Percentiles rank a stretch among this genome's conserved stretches.
Conservation (phyloP, 1,140 invertebrate genomes). For the Drosophila ananassae region DNA sequence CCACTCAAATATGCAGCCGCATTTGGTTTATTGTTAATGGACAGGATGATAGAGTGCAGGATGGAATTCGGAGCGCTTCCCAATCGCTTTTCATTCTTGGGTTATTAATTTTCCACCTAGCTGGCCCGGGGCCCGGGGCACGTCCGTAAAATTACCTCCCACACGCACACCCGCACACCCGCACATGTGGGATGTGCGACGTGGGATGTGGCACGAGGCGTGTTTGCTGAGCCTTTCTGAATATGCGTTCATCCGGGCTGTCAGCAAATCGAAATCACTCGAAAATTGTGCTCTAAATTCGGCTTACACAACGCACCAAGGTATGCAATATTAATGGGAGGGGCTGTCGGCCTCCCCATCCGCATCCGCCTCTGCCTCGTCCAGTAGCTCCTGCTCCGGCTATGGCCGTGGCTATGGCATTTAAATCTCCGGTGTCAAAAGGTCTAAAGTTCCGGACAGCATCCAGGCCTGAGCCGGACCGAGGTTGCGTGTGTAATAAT, state of each 20-base stretch:
- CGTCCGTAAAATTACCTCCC: conserved; percentile 11
- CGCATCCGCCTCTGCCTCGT: not conserved
- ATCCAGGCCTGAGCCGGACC: not conserved
- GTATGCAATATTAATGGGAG: conserved; percentile 58
- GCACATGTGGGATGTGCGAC: not conserved
- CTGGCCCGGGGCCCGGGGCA: not conserved
- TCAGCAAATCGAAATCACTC: conserved; percentile 23
- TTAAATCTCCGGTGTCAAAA: not conserved
- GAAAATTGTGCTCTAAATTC: conserved; percentile 41
- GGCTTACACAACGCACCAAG: conserved; percentile 46
- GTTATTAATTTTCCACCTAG: conserved; percentile 6
- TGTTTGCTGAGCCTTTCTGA: not conserved
- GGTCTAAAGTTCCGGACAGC: not conserved
- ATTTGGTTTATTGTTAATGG: conserved; percentile 21
- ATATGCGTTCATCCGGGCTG: not conserved
- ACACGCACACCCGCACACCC: conserved; percentile 5
- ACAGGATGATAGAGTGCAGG: conserved; percentile 24
- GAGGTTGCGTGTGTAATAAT: conserved; percentile 42
- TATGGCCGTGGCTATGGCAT: not conserved
- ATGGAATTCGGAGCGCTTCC: not conserved
- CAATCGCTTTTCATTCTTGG: conserved; percentile 4
- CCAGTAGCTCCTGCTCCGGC: not conserved
- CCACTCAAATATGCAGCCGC: conserved; percentile 9
- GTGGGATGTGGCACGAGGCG: not conserved
- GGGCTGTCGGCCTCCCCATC: no score